Base-by-base conservation (phyloP, 2,113 vertebrate species). In the Pogona vitticeps region DNA sequence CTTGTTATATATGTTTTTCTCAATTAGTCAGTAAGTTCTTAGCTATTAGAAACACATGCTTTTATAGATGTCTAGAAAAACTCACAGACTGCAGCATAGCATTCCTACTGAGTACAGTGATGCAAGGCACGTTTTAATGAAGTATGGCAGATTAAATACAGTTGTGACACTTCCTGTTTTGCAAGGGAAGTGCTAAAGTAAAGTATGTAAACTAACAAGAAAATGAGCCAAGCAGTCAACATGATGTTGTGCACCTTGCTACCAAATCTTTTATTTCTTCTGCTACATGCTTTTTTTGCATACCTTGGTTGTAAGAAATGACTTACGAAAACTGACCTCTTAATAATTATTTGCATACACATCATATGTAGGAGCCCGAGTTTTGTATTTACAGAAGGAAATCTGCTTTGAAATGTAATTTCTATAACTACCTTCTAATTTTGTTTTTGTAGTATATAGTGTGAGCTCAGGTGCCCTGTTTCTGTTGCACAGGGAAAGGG, bases 371-470 rank as follows among this genome's bases (percentile, higher is more conserved):
- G 58, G n/a, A 36, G 52, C 58, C 40, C 42, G 52, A 58, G 75
- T 70, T 83, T 15, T 23, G 83, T 72, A 72, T 83, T 31, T 86
- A 40, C 2, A 85, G 46, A 82, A 87, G 75, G 42, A 86, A 87
- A 86, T 12, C n/a, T 83, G 1, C 76, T 89, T 80, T 76, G 83
- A 80, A 90, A 58, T 31, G 56, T 18, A 82, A 73, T 79, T 76
- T 21, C 1, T 85, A 80, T 1, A 0, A 56, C 38, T 90, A 15
- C 83, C 90, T 87, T 90, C 83, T 85, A 80, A 75, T 92, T 86
- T 46, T 17, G 12, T 17, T 42, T 67, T 52, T 65, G 7, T 38
- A 65, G 59, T 14, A 31, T 67, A 38, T 42, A 38, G 31, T 67
- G 13, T 38, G 20, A 26, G 33, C 3, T 15, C 7, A 26, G 31